phyloP scores from a whole-genome alignment of 2,113 vertebrate genomes.

The Eolophus roseicapilla region DNA sequence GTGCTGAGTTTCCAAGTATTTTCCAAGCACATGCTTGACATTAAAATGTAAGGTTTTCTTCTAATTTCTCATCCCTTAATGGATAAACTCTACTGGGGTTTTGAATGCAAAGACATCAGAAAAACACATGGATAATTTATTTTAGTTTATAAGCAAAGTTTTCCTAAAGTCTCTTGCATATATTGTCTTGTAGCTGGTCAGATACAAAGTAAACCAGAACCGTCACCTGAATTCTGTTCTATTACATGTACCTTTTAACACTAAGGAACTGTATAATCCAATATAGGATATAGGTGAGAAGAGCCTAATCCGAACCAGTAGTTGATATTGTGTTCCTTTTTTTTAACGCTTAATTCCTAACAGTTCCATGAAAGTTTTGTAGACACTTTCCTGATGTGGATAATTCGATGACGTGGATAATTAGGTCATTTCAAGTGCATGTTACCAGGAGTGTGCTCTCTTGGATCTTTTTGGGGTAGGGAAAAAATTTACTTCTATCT shows the following conservation, averaged over 20 bases:
- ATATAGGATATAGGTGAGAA: slow-evolving; percentile 33
- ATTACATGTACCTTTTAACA: neutral
- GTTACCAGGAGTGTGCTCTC: slow-evolving; percentile 61
- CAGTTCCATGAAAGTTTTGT: slow-evolving; percentile 37
- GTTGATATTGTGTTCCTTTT: slow-evolving; percentile 12
- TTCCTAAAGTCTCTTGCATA: neutral
- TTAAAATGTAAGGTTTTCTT: slow-evolving; percentile 3
- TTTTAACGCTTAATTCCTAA: slow-evolving; percentile 26
- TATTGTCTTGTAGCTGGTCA: neutral
- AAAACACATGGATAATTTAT: neutral
- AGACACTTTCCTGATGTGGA: slow-evolving; percentile 69
- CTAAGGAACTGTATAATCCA: slow-evolving; percentile 13
- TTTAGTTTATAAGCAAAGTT: slow-evolving; percentile 19
- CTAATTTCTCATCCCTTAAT: slow-evolving; percentile 50
- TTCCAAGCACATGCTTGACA: neutral
- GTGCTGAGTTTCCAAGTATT: slow-evolving; percentile 33
- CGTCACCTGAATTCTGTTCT: neutral
- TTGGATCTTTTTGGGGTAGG: slow-evolving; percentile 65
- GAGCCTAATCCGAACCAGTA: slow-evolving; percentile 52
- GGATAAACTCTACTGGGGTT: slow-evolving; percentile 33
- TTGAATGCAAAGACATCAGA: slow-evolving; percentile 23
- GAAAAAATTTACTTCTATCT: slow-evolving; percentile 75
- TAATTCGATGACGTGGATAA: slow-evolving; percentile 34
- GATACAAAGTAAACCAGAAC: neutral
- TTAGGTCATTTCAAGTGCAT: slow-evolving; percentile 79